Conservation (phyloP, 53 echinoderm and acorn worm genomes). For the Paelopatides confundens region DNA sequence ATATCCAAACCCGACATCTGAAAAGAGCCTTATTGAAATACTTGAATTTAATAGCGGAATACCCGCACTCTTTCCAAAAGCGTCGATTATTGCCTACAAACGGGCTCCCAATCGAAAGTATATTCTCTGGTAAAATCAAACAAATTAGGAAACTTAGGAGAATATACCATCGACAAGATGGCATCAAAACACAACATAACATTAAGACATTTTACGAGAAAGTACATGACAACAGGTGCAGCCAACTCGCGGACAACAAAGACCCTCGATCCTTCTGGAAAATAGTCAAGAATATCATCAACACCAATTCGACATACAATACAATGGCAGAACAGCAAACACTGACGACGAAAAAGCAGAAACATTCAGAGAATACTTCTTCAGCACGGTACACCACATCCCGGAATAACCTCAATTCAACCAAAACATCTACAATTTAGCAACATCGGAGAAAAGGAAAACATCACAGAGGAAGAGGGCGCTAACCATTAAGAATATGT, state of each 20-base stretch:
- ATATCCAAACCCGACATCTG: too few relatives aligned
- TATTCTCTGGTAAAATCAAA: too few relatives aligned
- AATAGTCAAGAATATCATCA: background rate
- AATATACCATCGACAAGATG: background rate
- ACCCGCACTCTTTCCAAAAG: too few relatives aligned
- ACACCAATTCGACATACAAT: background rate
- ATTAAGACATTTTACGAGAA: background rate
- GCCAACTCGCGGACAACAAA: background rate
- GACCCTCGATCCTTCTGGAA: background rate
- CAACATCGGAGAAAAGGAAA: background rate
- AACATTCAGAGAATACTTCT: too few relatives aligned
- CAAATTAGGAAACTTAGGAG: background rate
- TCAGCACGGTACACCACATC: conserved; percentile 6
- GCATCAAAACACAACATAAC: background rate
- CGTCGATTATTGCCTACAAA: too few relatives aligned
- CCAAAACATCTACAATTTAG: background rate
- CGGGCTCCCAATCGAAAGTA: too few relatives aligned
- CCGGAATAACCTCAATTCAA: background rate
- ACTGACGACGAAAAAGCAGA: conserved; percentile 2
- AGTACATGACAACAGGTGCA: background rate
- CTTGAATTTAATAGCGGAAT: too few relatives aligned
- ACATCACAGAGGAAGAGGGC: background rate
- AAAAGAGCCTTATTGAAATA: too few relatives aligned
- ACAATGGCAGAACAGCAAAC: background rate
- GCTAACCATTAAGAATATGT: background rate